Evolutionary conservation across 2,113 vertebrate genomes (phyloP), one percentile per base, ranked within the genome.

Genomic region (Hippoglossus stenolepis): DNA sequence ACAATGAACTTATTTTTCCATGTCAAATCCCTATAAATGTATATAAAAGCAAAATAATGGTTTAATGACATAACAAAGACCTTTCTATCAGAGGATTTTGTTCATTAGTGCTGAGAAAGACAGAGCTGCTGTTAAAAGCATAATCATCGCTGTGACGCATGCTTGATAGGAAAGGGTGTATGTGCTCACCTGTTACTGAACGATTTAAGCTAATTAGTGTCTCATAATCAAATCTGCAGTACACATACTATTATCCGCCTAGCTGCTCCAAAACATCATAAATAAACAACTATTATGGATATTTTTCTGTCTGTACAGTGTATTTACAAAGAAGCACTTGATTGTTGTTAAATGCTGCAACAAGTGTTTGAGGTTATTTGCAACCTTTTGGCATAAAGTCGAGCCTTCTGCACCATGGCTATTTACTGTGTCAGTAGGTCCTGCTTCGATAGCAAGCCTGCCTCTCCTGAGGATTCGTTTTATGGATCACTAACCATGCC

Each of bases 401-500:
- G 7, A 26, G 61, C 24, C 38, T 75, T 66, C 60, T 79, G 67
- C 70, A 31, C 54, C 47, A 15, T 38, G 66, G 59, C 79, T 72
- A 63, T 77, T 78, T 66, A 17, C 60, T 66, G 56, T 67, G 80
- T 82, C 72, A 79, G 75, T 24, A 57, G 77, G 56, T 74, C 31
- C 71, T 18, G 51, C 64, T 88, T 87, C 70, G 3, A 69, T 64
- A 78, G 13, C 1, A 6, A 77, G 60, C 65, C 56, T 59, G 31
- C 53, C 61, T 86, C 80, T 73, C 59, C 18, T 28, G 38, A 66
- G 53, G 68, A 82, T 79, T 78, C 57, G 60, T 70, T 76, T 86
- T 68, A 82, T 40, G 45, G 75, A 83, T 89, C 72, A 82, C 69
- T 73, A 71, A 83, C 65, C 71, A 68, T 64, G 60, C 49, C 24